Evolutionary conservation across 2,888 invertebrate species (phyloP).

Genomic region (Thysanoteuthis rhombus): DNA sequence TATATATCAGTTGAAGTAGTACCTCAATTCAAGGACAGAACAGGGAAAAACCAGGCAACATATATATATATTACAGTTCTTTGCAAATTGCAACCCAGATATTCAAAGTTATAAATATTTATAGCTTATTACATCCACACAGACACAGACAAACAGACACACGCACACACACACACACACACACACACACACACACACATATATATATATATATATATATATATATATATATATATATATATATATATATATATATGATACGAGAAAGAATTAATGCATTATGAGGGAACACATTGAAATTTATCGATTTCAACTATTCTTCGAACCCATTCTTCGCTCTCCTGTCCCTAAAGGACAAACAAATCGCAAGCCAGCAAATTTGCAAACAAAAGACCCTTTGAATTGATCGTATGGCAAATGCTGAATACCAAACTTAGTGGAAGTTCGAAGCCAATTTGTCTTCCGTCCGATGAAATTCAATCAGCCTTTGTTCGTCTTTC

Average conservation of each 20-base stretch:
- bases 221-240: constrained; percentile 12
- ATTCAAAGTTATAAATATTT: too few species aligned
- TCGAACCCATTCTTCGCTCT: not conserved
- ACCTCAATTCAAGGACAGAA: too few species aligned
- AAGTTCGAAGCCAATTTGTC: not conserved
- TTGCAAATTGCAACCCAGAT: too few species aligned
- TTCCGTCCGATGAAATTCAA: not conserved
- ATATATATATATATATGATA: not conserved
- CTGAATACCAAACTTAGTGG: not conserved
- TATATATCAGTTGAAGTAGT: too few species aligned
- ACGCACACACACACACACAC: too few species aligned
- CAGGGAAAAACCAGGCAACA: too few species aligned
- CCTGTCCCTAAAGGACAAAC: not conserved
- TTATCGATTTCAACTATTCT: not conserved
- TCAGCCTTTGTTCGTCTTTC: not conserved
- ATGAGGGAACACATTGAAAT: not conserved
- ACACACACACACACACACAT: not conserved
- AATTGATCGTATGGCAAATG: not conserved
- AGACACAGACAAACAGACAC: too few species aligned
- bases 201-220: constrained; percentile 1
- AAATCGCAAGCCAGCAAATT: not conserved
- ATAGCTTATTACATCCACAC: too few species aligned
- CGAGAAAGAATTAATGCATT: not conserved
- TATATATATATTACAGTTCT: too few species aligned
- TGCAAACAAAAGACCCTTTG: not conserved